These are phyloP conservation scores for Argynnis bischoffii DNA, from an alignment of 2,888 invertebrate genomes.

Conservation along the genomic window DNA sequence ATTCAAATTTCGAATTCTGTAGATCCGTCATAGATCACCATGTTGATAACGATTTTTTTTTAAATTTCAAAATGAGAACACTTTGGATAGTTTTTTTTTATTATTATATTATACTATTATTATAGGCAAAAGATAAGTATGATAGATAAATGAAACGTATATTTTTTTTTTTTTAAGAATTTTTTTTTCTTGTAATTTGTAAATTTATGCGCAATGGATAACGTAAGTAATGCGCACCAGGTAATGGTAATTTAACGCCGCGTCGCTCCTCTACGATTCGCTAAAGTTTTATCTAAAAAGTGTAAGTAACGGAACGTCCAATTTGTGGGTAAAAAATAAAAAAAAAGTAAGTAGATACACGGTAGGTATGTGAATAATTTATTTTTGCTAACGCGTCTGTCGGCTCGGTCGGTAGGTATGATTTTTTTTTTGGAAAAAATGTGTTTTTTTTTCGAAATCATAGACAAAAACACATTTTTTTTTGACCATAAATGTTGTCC, in stretches of 20 bases:
- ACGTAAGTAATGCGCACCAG: constrained; percentile 69
- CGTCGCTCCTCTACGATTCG: constrained; percentile 32
- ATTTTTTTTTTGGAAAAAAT: constrained; percentile 19
- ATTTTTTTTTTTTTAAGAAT: constrained; percentile 5
- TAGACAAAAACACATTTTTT: constrained; percentile 21
- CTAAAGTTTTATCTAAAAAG: constrained; percentile 23
- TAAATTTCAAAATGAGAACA: background rate
- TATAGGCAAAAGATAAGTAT: constrained; percentile 1
- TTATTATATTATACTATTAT: background rate
- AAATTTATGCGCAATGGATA: constrained; percentile 49
- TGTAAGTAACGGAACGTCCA: constrained; percentile 19
- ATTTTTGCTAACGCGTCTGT: constrained; percentile 47
- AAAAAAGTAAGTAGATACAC: constrained; percentile 44
- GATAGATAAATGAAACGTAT: constrained; percentile 9
- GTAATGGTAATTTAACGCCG: constrained; percentile 48
- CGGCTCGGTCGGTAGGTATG: constrained; percentile 69
- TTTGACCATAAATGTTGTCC: constrained; percentile 31
- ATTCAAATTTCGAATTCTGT: constrained; percentile 14
- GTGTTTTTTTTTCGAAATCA: constrained; percentile 7
- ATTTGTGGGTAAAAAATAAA: constrained; percentile 24
- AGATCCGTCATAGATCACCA: constrained; percentile 17
- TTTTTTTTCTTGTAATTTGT: constrained; percentile 28
- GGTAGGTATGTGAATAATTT: constrained; percentile 57
- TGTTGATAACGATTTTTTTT: background rate
- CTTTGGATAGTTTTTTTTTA: background rate